These are phyloP conservation scores for Bicyclus anynana DNA, from an alignment of 1,140 invertebrate species.

Conservation along the genomic window DNA sequence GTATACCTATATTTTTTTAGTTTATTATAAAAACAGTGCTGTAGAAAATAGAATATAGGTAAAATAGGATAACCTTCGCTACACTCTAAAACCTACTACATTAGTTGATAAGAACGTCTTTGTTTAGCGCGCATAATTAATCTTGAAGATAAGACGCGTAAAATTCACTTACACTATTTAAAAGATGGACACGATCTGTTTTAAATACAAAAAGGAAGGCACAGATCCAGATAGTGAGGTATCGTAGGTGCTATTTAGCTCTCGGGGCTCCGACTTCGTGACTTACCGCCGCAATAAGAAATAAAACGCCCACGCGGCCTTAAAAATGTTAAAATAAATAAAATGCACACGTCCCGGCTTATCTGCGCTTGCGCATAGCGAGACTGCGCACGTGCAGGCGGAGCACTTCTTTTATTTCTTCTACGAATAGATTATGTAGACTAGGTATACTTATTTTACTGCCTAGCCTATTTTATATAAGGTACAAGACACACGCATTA, in stretches of 20 bases:
- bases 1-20: no score
- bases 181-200: constrained; percentile 43
- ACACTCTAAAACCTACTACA: not conserved
- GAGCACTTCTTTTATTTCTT: constrained; percentile 24
- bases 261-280: constrained; percentile 70
- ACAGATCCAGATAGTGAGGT: constrained; percentile 36
- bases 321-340: constrained; percentile 77
- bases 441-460: not conserved
- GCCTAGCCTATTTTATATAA: not conserved
- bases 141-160: constrained; percentile 22
- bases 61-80: not conserved
- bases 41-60: no score
- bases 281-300: constrained; percentile 70
- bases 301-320: constrained; percentile 52
- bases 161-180: constrained; percentile 30
- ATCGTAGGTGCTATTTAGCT: constrained; percentile 71
- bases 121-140: constrained; percentile 18
- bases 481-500: not conserved
- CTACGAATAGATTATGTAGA: constrained; percentile 22
- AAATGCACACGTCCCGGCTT: constrained; percentile 71
- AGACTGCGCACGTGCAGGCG: constrained; percentile 45
- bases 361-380: constrained; percentile 60
- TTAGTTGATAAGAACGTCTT: no score
- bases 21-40: no score
- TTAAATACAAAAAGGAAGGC: constrained; percentile 41